phyloP scores from a whole-genome alignment of 2,888 invertebrate species.

The Poecilus cupreus region DNA sequence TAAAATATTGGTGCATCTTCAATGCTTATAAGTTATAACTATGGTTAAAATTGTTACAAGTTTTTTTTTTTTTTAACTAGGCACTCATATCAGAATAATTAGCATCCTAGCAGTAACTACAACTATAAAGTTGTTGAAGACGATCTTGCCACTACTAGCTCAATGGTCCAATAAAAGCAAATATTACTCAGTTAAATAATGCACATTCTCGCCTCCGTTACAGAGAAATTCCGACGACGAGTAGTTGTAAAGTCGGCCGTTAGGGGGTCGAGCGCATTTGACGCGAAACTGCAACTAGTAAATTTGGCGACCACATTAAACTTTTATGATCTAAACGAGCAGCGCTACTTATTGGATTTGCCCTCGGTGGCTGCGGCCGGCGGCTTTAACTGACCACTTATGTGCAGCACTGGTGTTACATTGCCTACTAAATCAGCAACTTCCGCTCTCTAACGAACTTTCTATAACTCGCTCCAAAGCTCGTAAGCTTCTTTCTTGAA shows the following conservation, averaged over 20 bases:
- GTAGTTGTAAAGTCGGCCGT: not conserved
- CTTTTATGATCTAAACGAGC: slow-evolving; percentile 63
- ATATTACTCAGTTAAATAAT: slow-evolving; percentile 5
- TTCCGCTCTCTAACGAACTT: slow-evolving; percentile 40
- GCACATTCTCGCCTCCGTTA: not conserved
- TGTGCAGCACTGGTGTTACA: not conserved
- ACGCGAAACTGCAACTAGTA: slow-evolving; percentile 46
- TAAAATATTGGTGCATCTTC: too few species aligned
- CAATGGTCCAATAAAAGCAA: not conserved
- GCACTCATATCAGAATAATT: too few species aligned
- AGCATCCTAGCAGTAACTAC: too few species aligned
- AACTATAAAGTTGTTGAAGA: too few species aligned
- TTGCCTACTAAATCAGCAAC: slow-evolving; percentile 40
- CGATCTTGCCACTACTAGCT: too few species aligned
- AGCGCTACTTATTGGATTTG: slow-evolving; percentile 56
- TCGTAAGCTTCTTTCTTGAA: slow-evolving; percentile 58
- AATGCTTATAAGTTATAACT: too few species aligned
- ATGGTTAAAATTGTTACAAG: too few species aligned
- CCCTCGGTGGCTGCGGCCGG: not conserved
- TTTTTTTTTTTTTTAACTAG: too few species aligned
- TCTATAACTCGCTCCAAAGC: slow-evolving; percentile 48
- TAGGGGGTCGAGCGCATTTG: not conserved
- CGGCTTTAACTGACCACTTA: slow-evolving; percentile 41
- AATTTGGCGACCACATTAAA: slow-evolving; percentile 63
- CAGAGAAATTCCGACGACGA: not conserved